Base-by-base conservation (phyloP, 2,888 invertebrate genomes). In the Entomobrya multifasciata region DNA sequence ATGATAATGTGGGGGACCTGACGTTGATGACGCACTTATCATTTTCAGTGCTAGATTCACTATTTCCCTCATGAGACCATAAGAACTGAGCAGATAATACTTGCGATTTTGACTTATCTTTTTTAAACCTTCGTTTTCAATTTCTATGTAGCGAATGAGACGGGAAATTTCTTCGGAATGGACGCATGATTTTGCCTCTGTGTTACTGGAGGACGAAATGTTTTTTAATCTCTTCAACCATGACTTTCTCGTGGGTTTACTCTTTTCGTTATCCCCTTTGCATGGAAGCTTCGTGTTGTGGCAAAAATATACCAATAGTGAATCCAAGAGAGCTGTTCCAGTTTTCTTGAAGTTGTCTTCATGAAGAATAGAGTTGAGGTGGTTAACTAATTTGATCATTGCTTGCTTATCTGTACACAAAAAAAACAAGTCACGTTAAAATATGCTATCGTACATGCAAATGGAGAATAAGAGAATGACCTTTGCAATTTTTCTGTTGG, bases 201-300 rank as follows among this genome's bases (percentile, higher is more conserved):
- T 92, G 93, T 94, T 52, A 92, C 92, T 90, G 86, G 79, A 86
- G 87, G 93, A 1, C 92, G 67, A 89, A 60, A 88, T 81, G 81
- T 90, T 90, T 52, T 47, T 57, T 57, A 88, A 65, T 60, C 79
- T 80, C 55, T 76, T 83, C 52, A 86, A 77, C 86, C 87, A 81
- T 22, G 79, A 80, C 25, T 52, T 72, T 57, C 49, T 86, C 62
- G 25, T 55, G 65, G 70, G 86, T 60, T 92, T 20, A 88, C 27
- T 36, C 36, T 36, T 36, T 8, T 52, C 11, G 92, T 92, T 87
- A 93, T 93, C 22, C 94, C 93, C 0, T 94, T 93, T 81, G 92
- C 98, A 98, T 0, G 98, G 98, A 60, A 97, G 92, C 0, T 95
- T 94, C 0, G 95, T 95, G 77, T 96, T 95, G 92, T 98, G 98